These are phyloP conservation scores for Plecotus auritus DNA, from an alignment of 2,113 vertebrate genomes.

Conservation along the genomic window DNA sequence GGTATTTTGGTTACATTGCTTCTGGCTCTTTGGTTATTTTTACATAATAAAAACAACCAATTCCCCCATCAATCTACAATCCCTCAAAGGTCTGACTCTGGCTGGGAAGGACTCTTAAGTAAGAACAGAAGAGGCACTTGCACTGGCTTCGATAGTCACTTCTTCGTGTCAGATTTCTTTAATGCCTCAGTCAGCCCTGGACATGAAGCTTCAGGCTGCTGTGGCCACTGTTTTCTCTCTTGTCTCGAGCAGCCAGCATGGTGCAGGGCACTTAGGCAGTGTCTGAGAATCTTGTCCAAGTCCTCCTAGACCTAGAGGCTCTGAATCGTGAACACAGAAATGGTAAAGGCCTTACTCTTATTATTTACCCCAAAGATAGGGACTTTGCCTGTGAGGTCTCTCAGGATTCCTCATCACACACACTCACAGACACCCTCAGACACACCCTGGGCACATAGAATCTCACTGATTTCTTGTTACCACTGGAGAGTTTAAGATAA, in stretches of 20 bases:
- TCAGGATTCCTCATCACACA: neutral
- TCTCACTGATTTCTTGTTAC: neutral
- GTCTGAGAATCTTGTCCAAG: neutral
- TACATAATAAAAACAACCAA: slow-evolving; percentile 47
- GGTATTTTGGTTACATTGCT: slow-evolving; percentile 42
- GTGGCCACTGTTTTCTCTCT: neutral
- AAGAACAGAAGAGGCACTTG: neutral
- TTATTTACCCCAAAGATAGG: neutral
- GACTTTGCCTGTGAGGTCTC: neutral
- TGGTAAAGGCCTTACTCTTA: neutral
- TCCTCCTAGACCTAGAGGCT: neutral
- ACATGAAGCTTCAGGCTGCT: neutral
- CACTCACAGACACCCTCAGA: fast-evolving
- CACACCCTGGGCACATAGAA: neutral
- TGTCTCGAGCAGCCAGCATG: neutral
- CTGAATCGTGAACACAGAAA: neutral
- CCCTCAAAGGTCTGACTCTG: neutral
- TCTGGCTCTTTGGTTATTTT: slow-evolving; percentile 37
- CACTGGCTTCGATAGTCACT: neutral
- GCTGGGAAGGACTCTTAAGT: neutral
- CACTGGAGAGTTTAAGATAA: neutral
- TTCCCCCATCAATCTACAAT: slow-evolving; percentile 35
- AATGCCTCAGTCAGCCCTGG: neutral
- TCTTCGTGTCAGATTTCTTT: neutral
- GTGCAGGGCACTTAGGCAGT: neutral